These are phyloP conservation scores for Pseudomyrmex sp. DNA, from an alignment of 1,140 invertebrate species.

Conservation along the genomic window DNA sequence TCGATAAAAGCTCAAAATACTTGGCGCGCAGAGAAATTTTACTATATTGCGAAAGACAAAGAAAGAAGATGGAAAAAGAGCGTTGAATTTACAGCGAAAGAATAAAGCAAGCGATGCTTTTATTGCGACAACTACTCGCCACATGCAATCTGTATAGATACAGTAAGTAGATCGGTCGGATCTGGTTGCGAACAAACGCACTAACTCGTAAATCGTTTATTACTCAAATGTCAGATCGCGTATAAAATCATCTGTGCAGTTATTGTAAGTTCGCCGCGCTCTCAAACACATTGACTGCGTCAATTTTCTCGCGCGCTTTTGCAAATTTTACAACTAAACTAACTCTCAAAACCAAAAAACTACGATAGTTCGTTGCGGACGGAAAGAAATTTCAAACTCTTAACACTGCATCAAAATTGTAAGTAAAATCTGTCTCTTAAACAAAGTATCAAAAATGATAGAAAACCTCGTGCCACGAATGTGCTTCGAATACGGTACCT, in stretches of 20 bases:
- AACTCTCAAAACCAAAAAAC: too few species aligned
- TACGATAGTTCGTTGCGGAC: background rate
- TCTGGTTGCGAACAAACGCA: slow-evolving; percentile 20
- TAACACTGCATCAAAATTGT: slow-evolving; percentile 10
- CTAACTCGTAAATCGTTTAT: slow-evolving; percentile 37
- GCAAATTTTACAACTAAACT: slow-evolving; percentile 21
- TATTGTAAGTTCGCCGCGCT: background rate
- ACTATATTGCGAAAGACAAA: slow-evolving; percentile 10
- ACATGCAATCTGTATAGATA: slow-evolving; percentile 59
- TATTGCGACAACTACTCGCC: slow-evolving; percentile 62
- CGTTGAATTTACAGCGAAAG: slow-evolving; percentile 64
- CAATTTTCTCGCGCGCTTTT: background rate
- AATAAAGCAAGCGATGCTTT: slow-evolving; percentile 66
- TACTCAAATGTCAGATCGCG: slow-evolving; percentile 9
- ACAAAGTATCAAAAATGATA: background rate
- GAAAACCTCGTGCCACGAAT: slow-evolving; percentile 21
- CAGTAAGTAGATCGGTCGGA: slow-evolving; percentile 6
- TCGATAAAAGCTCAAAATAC: slow-evolving; percentile 44
- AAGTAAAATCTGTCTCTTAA: slow-evolving; percentile 11
- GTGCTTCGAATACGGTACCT: background rate
- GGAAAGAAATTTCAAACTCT: slow-evolving; percentile 32
- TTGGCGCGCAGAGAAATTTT: slow-evolving; percentile 1
- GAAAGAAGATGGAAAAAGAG: slow-evolving; percentile 22
- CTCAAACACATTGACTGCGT: background rate
- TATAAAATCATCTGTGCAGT: background rate